Base-by-base conservation (phyloP, 2,113 vertebrate species). In the Turnix velox region DNA sequence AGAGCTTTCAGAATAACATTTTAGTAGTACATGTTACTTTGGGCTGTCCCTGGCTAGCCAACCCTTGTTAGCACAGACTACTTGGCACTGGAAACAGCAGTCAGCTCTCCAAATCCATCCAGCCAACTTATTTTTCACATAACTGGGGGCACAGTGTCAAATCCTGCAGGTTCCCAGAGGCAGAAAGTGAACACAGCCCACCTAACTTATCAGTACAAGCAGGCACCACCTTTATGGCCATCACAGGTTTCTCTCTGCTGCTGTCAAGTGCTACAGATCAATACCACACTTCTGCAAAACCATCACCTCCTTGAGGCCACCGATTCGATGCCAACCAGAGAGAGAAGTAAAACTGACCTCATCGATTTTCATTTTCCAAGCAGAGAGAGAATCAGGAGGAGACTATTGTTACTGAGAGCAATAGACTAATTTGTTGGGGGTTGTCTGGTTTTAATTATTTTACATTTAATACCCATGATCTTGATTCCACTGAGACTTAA, bases 51-150 rank as follows among this genome's bases (percentile, higher is more conserved):
- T 40, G 18, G 40, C 23, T n/a, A 48, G 27, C 25, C 61, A 54
- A 18, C 25, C 42, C 25, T 20, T 23, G 67, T 55, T 45, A 78
- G 59, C 5, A 2, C 9, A 33, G 54, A 23, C 33, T 20, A 39
- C 2, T 23, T 10, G 11, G 11, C 35, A 5, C 57, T 25, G 23
- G 46, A 19, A 22, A 18, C 33, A 66, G 54, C 18, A 52, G 28
- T 14, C 68, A 82, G 48, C 25, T 72, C 57, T 75, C 74, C 62
- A 49, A 39, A 49, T 10, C 33, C 43, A 23, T 1, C 42, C 61
- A 63, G 30, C 43, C 30, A 37, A 28, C 51, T 40, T 2, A 0
- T 14, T 79, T 27, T 39, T 51, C 1, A 0, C 0, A 4, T 16
- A 31, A 30, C 42, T 7, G 20, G 28, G 67, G 37, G 28, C 58